Conservation (phyloP, 1,140 invertebrate species). For the Myzus persicae region DNA sequence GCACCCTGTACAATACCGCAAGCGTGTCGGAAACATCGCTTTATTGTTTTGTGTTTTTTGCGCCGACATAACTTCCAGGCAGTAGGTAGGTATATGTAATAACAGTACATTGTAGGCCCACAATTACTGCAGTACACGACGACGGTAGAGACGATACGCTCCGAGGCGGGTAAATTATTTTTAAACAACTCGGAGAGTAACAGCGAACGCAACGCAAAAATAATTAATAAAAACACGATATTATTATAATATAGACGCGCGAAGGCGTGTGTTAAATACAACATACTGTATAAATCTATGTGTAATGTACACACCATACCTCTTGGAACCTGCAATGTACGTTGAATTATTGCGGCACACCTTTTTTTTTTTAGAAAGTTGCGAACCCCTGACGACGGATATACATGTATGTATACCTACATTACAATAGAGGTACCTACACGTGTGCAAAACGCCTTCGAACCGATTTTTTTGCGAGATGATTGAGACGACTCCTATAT, state of each 20-base stretch:
- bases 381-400: not conserved
- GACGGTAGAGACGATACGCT: not conserved
- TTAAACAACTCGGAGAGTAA: not conserved
- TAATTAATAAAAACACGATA: not conserved
- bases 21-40: not conserved
- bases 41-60: not conserved
- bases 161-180: not conserved
- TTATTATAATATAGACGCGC: not conserved
- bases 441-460: not conserved
- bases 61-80: not conserved
- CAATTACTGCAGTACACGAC: not conserved
- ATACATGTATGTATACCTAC: not conserved
- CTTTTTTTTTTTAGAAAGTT: conserved; percentile 6
- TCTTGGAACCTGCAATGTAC: not conserved
- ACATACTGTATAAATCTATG: not conserved
- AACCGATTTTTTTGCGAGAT: not conserved
- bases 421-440: not conserved
- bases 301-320: not conserved
- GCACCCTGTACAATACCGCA: not conserved
- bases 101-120: not conserved
- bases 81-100: not conserved
- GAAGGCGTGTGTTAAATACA: not conserved
- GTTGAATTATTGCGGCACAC: not conserved
- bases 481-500: not conserved
- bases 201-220: not conserved